These are phyloP conservation scores for Drosophila greeni DNA, from an alignment of 2,888 invertebrate species.

Conservation along the genomic window DNA sequence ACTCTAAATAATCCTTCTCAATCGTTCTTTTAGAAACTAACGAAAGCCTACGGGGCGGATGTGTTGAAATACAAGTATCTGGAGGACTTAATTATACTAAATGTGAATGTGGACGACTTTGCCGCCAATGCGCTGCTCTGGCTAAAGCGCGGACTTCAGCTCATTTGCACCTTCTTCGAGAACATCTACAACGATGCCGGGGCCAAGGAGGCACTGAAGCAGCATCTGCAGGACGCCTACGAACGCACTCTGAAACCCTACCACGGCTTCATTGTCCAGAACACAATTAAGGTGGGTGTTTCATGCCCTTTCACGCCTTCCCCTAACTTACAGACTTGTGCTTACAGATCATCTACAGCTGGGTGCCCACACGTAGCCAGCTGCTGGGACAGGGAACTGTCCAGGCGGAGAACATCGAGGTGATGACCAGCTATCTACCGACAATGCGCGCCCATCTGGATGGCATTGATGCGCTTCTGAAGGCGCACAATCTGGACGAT, in stretches of 20 bases:
- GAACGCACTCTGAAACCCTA: conserved; percentile 85
- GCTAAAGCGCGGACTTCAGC: conserved; percentile 82
- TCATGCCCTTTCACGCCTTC: neutral
- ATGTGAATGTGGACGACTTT: conserved; percentile 80
- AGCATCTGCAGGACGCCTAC: conserved; percentile 84
- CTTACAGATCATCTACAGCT: conserved; percentile 82
- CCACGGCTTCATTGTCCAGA: conserved; percentile 88
- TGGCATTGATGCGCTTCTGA: conserved; percentile 82
- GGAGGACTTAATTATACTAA: conserved; percentile 84
- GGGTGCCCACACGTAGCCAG: conserved; percentile 83
- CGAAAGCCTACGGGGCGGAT: conserved; percentile 81
- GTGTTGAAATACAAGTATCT: conserved; percentile 81
- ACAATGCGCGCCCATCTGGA: conserved; percentile 82
- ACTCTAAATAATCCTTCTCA: neutral
- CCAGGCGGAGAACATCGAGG: conserved; percentile 78
- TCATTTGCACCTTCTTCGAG: conserved; percentile 77
- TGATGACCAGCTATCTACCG: conserved; percentile 79
- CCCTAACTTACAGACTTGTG: neutral
- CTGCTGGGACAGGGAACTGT: conserved; percentile 79
- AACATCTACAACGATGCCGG: conserved; percentile 76
- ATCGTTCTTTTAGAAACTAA: conserved; percentile 81
- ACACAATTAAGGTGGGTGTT: conserved; percentile 84
- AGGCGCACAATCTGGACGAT: conserved; percentile 81
- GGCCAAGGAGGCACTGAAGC: conserved; percentile 81
- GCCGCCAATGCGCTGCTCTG: conserved; percentile 85